phyloP scores from a whole-genome alignment of 2,888 invertebrate genomes.

The Heliconius hortense region DNA sequence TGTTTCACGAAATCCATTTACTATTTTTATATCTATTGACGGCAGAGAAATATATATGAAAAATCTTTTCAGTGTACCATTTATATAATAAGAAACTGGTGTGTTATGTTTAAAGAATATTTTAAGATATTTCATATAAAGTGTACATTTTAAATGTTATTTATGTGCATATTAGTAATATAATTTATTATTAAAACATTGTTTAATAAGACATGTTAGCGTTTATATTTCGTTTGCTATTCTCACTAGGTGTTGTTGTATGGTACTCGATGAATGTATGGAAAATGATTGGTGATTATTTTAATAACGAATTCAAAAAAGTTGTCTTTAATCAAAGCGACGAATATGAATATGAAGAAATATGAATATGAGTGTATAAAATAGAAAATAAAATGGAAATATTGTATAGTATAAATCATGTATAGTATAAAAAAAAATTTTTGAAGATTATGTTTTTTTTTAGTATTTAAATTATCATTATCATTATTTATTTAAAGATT shows the following conservation, averaged over 20 bases:
- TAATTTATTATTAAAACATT: background rate
- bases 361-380: slow-evolving; percentile 43
- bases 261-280: slow-evolving; percentile 88
- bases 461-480: too few species aligned
- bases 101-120: background rate
- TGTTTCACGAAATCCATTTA: slow-evolving; percentile 26
- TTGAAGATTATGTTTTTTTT: too few species aligned
- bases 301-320: slow-evolving; percentile 86
- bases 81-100: slow-evolving; percentile 4
- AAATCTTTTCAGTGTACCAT: background rate
- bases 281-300: slow-evolving; percentile 88
- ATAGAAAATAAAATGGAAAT: background rate
- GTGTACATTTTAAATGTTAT: background rate
- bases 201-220: slow-evolving; percentile 79
- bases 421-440: too few species aligned
- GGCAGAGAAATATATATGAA: slow-evolving; percentile 29
- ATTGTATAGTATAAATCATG: background rate
- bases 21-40: slow-evolving; percentile 29
- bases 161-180: background rate
- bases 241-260: slow-evolving; percentile 85
- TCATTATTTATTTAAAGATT: too few species aligned
- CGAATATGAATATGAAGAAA: slow-evolving; percentile 46
- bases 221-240: slow-evolving; percentile 83
- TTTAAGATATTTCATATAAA: background rate
- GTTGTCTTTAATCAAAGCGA: slow-evolving; percentile 74